A percentile compares a stretch with the other conserved stretches of the same genome.
phyloP scores from a whole-genome alignment of 2,113 vertebrate genomes.

The Alouatta palliata region DNA sequence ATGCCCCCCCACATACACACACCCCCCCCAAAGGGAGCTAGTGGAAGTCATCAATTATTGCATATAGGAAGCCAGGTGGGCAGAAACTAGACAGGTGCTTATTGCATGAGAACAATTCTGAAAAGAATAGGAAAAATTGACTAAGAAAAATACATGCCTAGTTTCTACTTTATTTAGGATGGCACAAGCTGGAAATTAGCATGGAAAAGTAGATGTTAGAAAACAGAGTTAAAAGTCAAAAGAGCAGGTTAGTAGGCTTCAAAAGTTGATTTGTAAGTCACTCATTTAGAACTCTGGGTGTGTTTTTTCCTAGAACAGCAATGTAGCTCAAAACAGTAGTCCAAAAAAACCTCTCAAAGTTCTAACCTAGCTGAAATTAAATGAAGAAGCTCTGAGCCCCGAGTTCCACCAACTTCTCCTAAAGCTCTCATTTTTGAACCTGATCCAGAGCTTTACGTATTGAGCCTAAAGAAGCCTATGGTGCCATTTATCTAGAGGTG shows the following conservation, averaged over 20 bases:
- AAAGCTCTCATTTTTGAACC: neutral
- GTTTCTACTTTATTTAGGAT: neutral
- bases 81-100: neutral
- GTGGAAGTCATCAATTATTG: neutral
- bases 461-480: neutral
- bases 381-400: neutral
- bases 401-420: neutral
- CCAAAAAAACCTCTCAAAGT: neutral
- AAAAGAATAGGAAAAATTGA: neutral
- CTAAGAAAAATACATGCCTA: neutral
- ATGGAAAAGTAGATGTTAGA: neutral
- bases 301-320: neutral
- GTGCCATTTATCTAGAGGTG: neutral
- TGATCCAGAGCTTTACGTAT: neutral
- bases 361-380: neutral
- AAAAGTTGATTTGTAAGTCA: conserved; percentile 14
- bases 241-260: neutral
- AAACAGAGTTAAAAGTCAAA: neutral
- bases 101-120: neutral
- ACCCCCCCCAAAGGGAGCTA: neutral
- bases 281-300: neutral
- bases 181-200: neutral
- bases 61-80: neutral
- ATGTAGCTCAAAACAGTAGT: neutral
- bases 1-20: no score